phyloP scores from a whole-genome alignment of 2,113 vertebrate genomes.

The Apodemus speciosus region DNA sequence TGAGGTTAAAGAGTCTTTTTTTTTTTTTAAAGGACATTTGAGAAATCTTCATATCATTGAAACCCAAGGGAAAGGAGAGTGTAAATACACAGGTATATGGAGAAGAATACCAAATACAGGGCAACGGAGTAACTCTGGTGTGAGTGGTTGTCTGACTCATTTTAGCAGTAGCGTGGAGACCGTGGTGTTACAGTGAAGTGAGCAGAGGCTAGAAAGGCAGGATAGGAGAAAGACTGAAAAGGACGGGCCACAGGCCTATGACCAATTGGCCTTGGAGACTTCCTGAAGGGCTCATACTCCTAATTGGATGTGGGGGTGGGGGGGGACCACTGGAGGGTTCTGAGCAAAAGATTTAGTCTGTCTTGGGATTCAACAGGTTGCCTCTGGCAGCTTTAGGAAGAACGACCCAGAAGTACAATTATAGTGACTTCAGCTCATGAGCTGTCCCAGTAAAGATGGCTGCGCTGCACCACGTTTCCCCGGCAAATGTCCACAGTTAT shows the following conservation, averaged over 20 bases:
- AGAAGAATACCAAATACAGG: not conserved
- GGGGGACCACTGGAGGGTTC: not conserved
- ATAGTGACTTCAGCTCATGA: not conserved
- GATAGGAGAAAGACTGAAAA: not conserved
- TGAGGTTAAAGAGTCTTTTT: not conserved
- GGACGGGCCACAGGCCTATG: accelerated
- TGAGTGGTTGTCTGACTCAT: not conserved
- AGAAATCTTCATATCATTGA: not conserved
- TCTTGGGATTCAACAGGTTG: not conserved
- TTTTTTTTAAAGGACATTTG: not conserved
- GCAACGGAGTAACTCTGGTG: not conserved
- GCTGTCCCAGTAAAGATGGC: not conserved
- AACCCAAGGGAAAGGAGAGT: not conserved
- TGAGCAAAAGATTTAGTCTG: not conserved
- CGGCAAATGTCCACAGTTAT: not conserved
- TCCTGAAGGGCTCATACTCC: not conserved
- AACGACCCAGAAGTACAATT: not conserved
- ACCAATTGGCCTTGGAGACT: not conserved
- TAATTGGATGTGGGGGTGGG: not conserved
- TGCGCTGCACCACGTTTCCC: not conserved
- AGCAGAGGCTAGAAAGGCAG: not conserved
- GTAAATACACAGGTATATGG: not conserved
- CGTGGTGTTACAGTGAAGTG: not conserved
- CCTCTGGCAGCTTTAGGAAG: not conserved
- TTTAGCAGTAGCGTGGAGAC: not conserved